Percentiles rank a stretch among this genome's conserved stretches.
Conservation (phyloP, 92 coral and sea anemone species). For the Porites rus region DNA sequence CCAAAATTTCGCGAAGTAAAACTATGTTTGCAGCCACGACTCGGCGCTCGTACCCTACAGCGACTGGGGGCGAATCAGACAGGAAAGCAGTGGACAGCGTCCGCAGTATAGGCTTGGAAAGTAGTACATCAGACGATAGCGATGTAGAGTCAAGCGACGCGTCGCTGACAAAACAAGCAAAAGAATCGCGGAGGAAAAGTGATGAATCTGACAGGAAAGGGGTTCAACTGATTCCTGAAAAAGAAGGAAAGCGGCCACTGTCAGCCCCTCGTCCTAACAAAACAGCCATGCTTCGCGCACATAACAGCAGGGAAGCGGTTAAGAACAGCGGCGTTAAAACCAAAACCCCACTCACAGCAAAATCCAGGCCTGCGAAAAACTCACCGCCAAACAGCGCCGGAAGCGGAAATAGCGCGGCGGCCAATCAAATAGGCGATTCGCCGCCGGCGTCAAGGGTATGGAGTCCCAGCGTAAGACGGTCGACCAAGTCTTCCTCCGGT, state of each 20-base stretch:
- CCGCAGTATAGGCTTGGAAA: slow-evolving; percentile 38
- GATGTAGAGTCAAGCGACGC: slow-evolving; percentile 70
- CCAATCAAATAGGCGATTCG: slow-evolving; percentile 12
- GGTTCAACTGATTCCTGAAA: slow-evolving; percentile 26
- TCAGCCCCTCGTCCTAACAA: slow-evolving; percentile 83
- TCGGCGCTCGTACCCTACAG: slow-evolving; percentile 63
- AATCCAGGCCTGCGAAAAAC: slow-evolving; percentile 20
- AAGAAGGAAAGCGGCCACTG: slow-evolving; percentile 57
- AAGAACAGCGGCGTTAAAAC: slow-evolving; percentile 48
- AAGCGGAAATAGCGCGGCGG: not conserved
- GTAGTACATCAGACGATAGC: slow-evolving; percentile 86
- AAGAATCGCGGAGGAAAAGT: slow-evolving; percentile 39
- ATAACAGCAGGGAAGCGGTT: slow-evolving; percentile 74
- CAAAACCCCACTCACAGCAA: slow-evolving; percentile 31
- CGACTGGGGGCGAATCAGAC: slow-evolving; percentile 56
- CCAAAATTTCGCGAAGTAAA: slow-evolving; percentile 61
- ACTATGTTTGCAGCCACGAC: slow-evolving; percentile 56
- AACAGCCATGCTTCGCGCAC: slow-evolving; percentile 83
- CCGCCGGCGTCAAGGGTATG: slow-evolving; percentile 47
- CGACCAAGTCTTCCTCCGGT: slow-evolving; percentile 53
- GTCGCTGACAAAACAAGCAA: slow-evolving; percentile 53
- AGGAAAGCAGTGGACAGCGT: slow-evolving; percentile 48
- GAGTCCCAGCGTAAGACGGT: slow-evolving; percentile 58
- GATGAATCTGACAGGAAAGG: slow-evolving; percentile 51
- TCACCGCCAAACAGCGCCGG: slow-evolving; percentile 25